Conservation (phyloP, 2,797 vertebrate genomes). For the Danionella dracula region DNA sequence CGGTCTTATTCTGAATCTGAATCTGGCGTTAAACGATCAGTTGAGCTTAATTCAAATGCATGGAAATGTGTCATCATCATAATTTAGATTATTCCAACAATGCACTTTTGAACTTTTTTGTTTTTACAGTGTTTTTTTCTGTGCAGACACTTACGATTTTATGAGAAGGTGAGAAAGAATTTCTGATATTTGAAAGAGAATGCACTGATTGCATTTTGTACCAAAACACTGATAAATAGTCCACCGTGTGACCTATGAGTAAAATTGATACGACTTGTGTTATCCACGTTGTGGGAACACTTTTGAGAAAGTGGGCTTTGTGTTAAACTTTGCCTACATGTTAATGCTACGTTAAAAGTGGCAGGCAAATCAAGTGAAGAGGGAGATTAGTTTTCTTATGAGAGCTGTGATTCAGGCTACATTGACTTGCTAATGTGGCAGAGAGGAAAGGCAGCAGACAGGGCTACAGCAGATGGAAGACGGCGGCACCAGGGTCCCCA, state of each 20-base stretch:
- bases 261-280: neutral
- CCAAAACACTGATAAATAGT: neutral
- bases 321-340: no score
- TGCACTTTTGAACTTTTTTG: no score
- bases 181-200: neutral
- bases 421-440: constrained; percentile 53
- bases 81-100: no score
- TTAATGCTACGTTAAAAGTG: neutral
- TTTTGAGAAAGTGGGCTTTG: neutral
- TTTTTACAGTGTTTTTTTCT: no score
- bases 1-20: no score
- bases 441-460: constrained; percentile 33
- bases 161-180: neutral
- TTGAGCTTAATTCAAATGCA: no score
- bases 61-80: no score
- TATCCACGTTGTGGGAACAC: neutral
- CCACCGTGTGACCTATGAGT: neutral
- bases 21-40: no score
- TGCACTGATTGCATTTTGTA: neutral
- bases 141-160: neutral
- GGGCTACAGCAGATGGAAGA: constrained; percentile 49
- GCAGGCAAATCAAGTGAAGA: neutral
- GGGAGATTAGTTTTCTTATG: constrained; percentile 1
- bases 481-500: constrained; percentile 31
- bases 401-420: constrained; percentile 18